phyloP scores from a whole-genome alignment of 2,888 invertebrate species.

The Ennomos fuscantarius region DNA sequence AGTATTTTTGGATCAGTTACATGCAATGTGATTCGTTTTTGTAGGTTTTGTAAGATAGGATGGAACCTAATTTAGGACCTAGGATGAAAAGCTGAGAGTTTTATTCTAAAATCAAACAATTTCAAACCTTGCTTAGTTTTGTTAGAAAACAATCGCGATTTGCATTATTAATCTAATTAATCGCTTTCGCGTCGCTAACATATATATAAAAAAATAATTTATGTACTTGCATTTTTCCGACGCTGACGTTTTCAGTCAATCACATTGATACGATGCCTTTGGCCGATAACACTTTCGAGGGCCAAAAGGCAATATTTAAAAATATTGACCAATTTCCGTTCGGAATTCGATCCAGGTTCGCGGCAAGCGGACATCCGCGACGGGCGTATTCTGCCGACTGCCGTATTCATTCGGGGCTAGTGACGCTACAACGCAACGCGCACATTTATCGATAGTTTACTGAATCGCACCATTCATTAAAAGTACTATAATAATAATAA shows the following conservation, averaged over 20 bases:
- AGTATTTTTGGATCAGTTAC: too few species aligned
- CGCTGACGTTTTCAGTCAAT: constrained; percentile 3
- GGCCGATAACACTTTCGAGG: constrained; percentile 3
- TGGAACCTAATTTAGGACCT: too few species aligned
- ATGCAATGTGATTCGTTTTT: too few species aligned
- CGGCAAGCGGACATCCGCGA: constrained; percentile 62
- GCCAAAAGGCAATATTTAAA: background rate
- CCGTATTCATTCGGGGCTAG: constrained; percentile 59
- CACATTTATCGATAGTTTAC: constrained; percentile 51
- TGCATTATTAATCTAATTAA: constrained; percentile 21
- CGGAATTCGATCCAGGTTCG: constrained; percentile 51
- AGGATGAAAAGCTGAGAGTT: background rate
- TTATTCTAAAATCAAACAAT: background rate
- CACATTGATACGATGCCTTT: constrained; percentile 5
- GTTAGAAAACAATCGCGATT: background rate
- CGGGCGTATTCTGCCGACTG: constrained; percentile 68
- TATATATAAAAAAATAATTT: constrained; percentile 1
- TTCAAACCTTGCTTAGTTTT: background rate
- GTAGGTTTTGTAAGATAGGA: too few species aligned
- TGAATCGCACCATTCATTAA: background rate
- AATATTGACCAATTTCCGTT: constrained; percentile 13
- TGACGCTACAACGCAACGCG: constrained; percentile 49
- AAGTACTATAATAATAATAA: background rate
- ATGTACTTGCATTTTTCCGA: constrained; percentile 4
- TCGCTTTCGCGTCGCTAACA: constrained; percentile 1